phyloP scores from a whole-genome alignment of 2,113 vertebrate genomes.

The Ranitomeya imitator region DNA sequence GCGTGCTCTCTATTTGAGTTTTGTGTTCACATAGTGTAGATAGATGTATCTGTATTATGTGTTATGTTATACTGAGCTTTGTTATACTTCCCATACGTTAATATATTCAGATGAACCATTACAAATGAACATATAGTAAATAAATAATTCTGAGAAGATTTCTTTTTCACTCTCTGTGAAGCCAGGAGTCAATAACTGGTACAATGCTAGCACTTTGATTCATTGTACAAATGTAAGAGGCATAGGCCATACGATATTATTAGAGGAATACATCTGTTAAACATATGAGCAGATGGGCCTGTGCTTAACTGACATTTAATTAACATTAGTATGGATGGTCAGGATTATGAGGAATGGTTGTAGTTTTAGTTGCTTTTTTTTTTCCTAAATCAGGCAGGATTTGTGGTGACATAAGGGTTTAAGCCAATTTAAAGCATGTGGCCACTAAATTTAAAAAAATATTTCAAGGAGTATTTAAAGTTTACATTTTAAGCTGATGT shows the following conservation, averaged over 20 bases:
- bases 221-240: not conserved
- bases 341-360: slow-evolving; percentile 18
- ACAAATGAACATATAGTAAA: not conserved
- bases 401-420: not conserved
- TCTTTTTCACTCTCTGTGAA: not conserved
- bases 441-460: not conserved
- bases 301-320: slow-evolving; percentile 40
- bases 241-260: not conserved
- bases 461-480: not conserved
- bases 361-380: slow-evolving; percentile 5
- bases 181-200: not conserved
- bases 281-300: slow-evolving; percentile 42
- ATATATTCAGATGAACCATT: not conserved
- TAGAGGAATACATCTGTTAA: slow-evolving; percentile 36
- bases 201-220: not conserved
- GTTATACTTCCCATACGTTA: no score
- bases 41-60: not conserved
- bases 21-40: no score
- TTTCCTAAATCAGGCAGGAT: not conserved
- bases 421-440: not conserved
- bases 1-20: no score
- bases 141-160: not conserved
- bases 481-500: not conserved
- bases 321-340: slow-evolving; percentile 40
- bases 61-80: no score